Evolutionary conservation across 2,113 vertebrate genomes (phyloP), one percentile per base, ranked within the genome.

Genomic region (Polypterus bichir): DNA sequence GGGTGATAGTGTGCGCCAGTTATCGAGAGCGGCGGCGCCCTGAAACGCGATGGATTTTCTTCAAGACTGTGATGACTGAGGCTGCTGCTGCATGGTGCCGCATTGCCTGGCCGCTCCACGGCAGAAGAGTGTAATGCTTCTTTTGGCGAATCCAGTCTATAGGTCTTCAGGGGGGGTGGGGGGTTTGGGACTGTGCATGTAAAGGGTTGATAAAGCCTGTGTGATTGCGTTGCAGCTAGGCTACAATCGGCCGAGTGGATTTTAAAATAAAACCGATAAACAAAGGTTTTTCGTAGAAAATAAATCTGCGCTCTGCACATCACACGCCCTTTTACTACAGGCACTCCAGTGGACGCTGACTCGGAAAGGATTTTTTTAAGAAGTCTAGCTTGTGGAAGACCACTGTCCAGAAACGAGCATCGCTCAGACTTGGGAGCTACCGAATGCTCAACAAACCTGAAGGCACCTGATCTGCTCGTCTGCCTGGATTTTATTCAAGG

Each of bases 31-130:
- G 60, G 63, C 57, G 51, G 65, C 49, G 60, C 52, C 55, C 9
- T 73, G 66, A 71, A 74, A 70, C 75, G 75, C 78, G 66, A 80
- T 63, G 71, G 66, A 64, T 64, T 53, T 54, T 62, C 53, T 73
- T 71, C 68, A 73, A 71, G 77, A 75, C 77, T 77, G 71, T 55
- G 73, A 60, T 68, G 71, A 63, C 75, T 75, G 76, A 78, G 77
- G 76, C 75, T 65, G n/a, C 53, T 80, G 87, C 82, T 85, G 84
- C 85, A 86, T 84, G 84, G 76, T 88, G 87, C 86, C 88, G 90
- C 91, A 91, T 83, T 79, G 87, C 84, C 78, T 79, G 70, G 75
- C 69, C 74, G 70, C 76, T 72, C 75, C 72, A 68, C 68, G 77
- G 75, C 73, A 66, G 74, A 73, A 76, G 71, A 70, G 74, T 71